phyloP scores from a whole-genome alignment of 2,888 invertebrate genomes.

The Boloria euphrosyne region DNA sequence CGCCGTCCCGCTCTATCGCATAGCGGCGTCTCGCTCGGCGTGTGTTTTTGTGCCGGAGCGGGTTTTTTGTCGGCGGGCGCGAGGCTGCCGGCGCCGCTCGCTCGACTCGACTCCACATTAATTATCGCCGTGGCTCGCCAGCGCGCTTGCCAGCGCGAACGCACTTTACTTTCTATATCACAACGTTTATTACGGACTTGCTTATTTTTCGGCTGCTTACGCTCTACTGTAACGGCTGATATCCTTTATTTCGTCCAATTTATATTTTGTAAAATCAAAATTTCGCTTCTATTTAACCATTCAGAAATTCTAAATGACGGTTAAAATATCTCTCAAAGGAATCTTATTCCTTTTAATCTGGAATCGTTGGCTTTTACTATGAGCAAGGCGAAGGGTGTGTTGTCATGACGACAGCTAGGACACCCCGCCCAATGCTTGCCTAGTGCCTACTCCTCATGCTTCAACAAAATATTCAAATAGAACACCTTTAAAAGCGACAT shows the following conservation, averaged over 20 bases:
- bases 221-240: conserved; percentile 23
- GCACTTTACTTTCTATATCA: conserved; percentile 78
- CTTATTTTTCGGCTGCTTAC: conserved; percentile 46
- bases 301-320: not conserved
- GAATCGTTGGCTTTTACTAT: conserved; percentile 41
- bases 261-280: not conserved
- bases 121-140: conserved; percentile 71
- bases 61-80: conserved; percentile 77
- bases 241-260: not conserved
- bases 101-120: conserved; percentile 74
- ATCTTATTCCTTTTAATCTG: conserved; percentile 10
- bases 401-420: conserved; percentile 69
- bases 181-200: conserved; percentile 55
- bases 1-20: conserved; percentile 59
- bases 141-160: conserved; percentile 60
- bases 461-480: not conserved
- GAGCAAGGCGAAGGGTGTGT: conserved; percentile 61
- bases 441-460: conserved; percentile 42
- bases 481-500: not conserved
- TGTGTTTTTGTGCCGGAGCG: conserved; percentile 81
- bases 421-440: conserved; percentile 66
- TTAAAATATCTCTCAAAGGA: not conserved
- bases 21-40: conserved; percentile 62
- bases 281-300: not conserved
- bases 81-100: conserved; percentile 71